Percentiles rank a stretch among this genome's conserved stretches.
These are phyloP conservation scores for Xestia sexstrigata DNA, from an alignment of 2,888 invertebrate genomes.

Conservation along the genomic window DNA sequence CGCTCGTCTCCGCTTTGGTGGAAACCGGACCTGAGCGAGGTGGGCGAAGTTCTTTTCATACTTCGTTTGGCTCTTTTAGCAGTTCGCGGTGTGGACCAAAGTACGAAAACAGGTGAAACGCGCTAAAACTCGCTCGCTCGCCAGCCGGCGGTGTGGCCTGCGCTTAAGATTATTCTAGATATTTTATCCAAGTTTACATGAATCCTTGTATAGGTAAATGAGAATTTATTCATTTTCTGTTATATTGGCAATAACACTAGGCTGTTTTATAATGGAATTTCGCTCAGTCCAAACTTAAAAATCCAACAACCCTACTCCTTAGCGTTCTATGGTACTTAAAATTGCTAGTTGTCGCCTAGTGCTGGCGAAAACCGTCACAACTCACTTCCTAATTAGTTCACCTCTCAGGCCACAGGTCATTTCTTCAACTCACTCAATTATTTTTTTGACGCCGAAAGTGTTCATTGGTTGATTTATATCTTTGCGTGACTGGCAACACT, in stretches of 20 bases:
- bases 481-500: constrained; percentile 51
- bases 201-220: neutral
- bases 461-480: constrained; percentile 36
- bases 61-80: too few relatives aligned
- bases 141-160: too few relatives aligned
- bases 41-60: too few relatives aligned
- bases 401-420: neutral
- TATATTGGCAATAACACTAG: neutral
- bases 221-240: neutral
- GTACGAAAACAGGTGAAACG: too few relatives aligned
- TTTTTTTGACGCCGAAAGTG: constrained; percentile 42
- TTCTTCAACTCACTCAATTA: constrained; percentile 29
- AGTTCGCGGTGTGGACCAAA: too few relatives aligned
- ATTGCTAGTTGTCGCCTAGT: neutral
- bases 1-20: too few relatives aligned
- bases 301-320: neutral
- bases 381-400: neutral
- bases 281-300: neutral
- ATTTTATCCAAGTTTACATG: neutral
- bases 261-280: too few relatives aligned
- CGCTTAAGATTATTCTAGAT: neutral
- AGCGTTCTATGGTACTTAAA: neutral
- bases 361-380: neutral
- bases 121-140: too few relatives aligned
- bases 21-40: too few relatives aligned